Base-by-base conservation (phyloP, 2,797 vertebrate genomes). In the Smutsia temminckii region DNA sequence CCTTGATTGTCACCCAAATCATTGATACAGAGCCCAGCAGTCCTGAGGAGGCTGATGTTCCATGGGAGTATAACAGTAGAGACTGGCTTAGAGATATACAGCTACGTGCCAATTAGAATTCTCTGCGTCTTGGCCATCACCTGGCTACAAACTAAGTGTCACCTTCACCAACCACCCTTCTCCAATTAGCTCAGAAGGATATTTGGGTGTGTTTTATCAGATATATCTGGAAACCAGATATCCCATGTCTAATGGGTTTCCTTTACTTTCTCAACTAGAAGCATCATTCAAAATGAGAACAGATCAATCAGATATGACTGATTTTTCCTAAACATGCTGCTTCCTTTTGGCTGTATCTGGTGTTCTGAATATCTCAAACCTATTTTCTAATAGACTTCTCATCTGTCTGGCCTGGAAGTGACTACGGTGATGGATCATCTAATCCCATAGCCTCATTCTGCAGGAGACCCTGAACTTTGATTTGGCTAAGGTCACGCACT, bases 401-500 rank as follows among this genome's bases (percentile, higher is more conserved):
- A 0, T 84, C 91, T 88, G 27, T 91, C 84, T 68, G 46, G 32
- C 42, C 51, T 89, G n/a, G 57, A 85, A 83, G 78, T 1, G 14
- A 77, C 1, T 8, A 2, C 3, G 0, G 27, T 94, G 85, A 91
- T 94, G 74, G 89, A 94, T 93, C 27, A 16, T 91, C 85, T 78
- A 51, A 92, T 93, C 63, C 46, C 20, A 53, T 25, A 93, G 9
- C 81, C 68, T 96, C n/a, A 69, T 95, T 96, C 90, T 88, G 69
- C 25, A 72, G 77, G 68, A 91, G 37, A 91, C 78, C 46, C 63
- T 81, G n/a, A 95, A 74, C 20, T 61, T 95, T 0, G 8, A 85
- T 78, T 95, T 90, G 85, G 68, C 83, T 64, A 97, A 96, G 77
- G 63, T 81, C 91, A 93, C 20, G 53, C 17, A 49, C 14, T 69